Conservation (phyloP, 2,797 vertebrate species). For the Glyptemys insculpta region DNA sequence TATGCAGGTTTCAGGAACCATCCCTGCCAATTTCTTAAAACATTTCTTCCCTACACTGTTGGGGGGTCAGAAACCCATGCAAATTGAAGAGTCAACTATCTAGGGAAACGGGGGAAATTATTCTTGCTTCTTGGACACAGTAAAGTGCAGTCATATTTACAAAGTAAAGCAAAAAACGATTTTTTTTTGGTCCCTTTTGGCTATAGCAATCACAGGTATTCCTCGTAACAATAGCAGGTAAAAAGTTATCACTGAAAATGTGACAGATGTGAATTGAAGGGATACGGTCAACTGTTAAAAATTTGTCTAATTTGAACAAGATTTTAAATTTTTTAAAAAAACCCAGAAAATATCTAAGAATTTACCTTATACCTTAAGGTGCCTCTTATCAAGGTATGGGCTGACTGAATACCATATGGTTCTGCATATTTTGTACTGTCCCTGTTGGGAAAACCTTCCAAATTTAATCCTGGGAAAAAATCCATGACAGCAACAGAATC, state of each 20-base stretch:
- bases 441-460: conserved; percentile 96
- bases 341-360: background rate
- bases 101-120: background rate
- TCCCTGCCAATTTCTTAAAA: background rate
- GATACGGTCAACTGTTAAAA: background rate
- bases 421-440: conserved; percentile 94
- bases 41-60: background rate
- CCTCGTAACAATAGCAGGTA: background rate
- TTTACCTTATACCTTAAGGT: conserved; percentile 94
- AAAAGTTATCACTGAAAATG: background rate
- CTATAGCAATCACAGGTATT: background rate
- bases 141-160: background rate
- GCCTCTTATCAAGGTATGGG: conserved; percentile 92
- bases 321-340: background rate
- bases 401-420: conserved; percentile 90
- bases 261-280: background rate
- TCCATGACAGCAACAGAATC: conserved; percentile 88
- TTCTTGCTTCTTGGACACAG: background rate
- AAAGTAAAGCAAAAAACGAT: background rate
- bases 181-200: background rate
- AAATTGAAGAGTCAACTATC: background rate
- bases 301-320: background rate
- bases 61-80: background rate
- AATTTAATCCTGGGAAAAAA: conserved; percentile 93
- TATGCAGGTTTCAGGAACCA: background rate